phyloP scores from a whole-genome alignment of 2,888 invertebrate species.

The Cistogaster globosa region DNA sequence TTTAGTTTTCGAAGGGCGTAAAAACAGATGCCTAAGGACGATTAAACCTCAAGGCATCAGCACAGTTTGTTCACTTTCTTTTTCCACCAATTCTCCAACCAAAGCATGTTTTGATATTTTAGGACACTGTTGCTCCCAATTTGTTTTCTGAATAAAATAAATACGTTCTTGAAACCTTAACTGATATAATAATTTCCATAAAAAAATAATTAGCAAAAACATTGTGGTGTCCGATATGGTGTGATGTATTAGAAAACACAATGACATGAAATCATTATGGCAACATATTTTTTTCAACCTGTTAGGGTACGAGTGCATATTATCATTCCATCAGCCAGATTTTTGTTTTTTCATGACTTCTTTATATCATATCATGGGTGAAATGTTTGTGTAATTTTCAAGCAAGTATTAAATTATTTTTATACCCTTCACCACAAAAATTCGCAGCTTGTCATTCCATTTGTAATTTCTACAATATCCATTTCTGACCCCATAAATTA shows the following conservation, averaged over 20 bases:
- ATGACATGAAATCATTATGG: slow-evolving; percentile 45
- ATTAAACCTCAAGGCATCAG: neutral
- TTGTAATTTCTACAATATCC: too few relatives aligned
- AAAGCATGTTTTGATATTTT: slow-evolving; percentile 4
- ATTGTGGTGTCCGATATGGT: too few relatives aligned
- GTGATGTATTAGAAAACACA: neutral
- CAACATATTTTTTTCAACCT: slow-evolving; percentile 15
- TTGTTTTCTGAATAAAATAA: slow-evolving; percentile 44
- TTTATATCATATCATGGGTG: too few relatives aligned
- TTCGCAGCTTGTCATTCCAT: too few relatives aligned
- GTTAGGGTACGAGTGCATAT: neutral
- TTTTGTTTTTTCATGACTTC: too few relatives aligned
- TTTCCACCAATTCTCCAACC: neutral
- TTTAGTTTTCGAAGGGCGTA: neutral
- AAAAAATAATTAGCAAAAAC: too few relatives aligned
- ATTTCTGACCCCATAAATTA: too few relatives aligned
- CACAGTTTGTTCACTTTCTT: neutral
- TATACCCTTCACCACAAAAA: too few relatives aligned
- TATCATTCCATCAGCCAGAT: neutral
- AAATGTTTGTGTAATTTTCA: too few relatives aligned
- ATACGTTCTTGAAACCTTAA: slow-evolving; percentile 31
- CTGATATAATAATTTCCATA: slow-evolving; percentile 46
- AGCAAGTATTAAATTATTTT: too few relatives aligned
- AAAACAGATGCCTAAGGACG: slow-evolving; percentile 10
- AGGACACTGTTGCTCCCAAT: slow-evolving; percentile 21